Evolutionary conservation across 2,113 vertebrate genomes (phyloP).

Genomic region (Neotoma lepida): DNA sequence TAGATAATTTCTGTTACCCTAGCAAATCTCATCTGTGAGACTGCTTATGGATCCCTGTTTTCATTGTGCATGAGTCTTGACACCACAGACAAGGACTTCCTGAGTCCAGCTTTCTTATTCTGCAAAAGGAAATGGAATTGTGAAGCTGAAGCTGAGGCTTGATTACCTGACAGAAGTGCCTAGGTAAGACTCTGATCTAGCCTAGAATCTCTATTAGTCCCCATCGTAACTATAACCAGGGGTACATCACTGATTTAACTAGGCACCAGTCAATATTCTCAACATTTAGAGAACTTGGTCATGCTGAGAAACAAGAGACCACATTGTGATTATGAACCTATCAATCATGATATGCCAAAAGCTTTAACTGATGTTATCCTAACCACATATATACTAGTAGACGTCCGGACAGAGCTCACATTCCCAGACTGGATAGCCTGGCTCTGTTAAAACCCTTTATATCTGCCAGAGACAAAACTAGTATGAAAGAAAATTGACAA

Average conservation of each 20-base stretch:
- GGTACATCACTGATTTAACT: neutral
- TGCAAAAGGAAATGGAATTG: neutral
- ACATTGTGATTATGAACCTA: neutral
- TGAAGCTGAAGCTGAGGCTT: neutral
- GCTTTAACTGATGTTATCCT: neutral
- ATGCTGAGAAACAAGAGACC: neutral
- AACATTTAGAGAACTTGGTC: neutral
- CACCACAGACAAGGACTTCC: neutral
- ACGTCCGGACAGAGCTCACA: neutral
- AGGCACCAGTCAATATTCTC: neutral
- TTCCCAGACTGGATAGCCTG: accelerated
- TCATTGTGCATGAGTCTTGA: neutral
- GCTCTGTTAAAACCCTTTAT: neutral
- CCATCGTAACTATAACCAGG: neutral
- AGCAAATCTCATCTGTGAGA: neutral
- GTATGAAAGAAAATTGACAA: neutral
- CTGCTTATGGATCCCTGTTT: neutral
- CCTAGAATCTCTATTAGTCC: neutral
- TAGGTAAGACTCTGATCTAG: neutral
- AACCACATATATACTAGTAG: neutral
- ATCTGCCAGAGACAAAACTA: neutral
- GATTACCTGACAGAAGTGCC: neutral
- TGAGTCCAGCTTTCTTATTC: neutral
- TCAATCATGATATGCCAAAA: neutral
- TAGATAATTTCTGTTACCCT: neutral